Percentiles rank a stretch among this genome's conserved stretches.
Conservation (phyloP, 2,113 vertebrate species). For the Pterocles orientalis region DNA sequence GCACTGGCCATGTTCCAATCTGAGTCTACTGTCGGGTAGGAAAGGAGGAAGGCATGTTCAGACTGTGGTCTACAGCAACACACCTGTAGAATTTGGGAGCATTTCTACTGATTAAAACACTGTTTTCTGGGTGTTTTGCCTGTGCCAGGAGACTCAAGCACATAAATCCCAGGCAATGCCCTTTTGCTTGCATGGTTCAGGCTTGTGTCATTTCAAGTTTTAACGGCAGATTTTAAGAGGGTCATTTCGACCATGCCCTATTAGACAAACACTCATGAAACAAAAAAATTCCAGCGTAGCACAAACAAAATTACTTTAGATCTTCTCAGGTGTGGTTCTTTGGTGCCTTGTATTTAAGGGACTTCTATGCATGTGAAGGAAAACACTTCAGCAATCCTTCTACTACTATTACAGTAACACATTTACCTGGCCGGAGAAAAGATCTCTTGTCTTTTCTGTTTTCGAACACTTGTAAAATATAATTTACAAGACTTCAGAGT, state of each 20-base stretch:
- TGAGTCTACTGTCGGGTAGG: neutral
- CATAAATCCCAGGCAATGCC: neutral
- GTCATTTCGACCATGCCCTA: neutral
- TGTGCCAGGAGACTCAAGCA: neutral
- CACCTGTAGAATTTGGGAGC: constrained; percentile 15
- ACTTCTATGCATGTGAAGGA: constrained; percentile 3
- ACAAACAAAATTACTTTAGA: constrained; percentile 4
- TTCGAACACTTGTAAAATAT: neutral
- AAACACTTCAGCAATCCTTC: constrained; percentile 34
- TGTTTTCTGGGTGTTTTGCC: neutral
- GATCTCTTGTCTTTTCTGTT: neutral
- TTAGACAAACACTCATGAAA: constrained; percentile 29
- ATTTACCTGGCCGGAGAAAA: neutral
- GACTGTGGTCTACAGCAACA: constrained; percentile 3
- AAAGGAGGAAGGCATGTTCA: constrained; percentile 30
- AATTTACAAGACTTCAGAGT: neutral
- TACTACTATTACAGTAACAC: neutral
- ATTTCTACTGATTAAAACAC: neutral
- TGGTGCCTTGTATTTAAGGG: neutral
- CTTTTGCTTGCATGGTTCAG: constrained; percentile 8
- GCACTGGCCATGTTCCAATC: neutral
- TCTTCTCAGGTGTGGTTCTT: neutral
- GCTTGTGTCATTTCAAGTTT: constrained; percentile 19
- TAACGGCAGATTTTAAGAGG: constrained; percentile 7
- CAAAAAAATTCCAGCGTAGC: constrained; percentile 34